Evolutionary conservation across 2,888 invertebrate genomes (phyloP), one percentile per base, ranked within the genome.

Genomic region (Lasioglossum marginatum): DNA sequence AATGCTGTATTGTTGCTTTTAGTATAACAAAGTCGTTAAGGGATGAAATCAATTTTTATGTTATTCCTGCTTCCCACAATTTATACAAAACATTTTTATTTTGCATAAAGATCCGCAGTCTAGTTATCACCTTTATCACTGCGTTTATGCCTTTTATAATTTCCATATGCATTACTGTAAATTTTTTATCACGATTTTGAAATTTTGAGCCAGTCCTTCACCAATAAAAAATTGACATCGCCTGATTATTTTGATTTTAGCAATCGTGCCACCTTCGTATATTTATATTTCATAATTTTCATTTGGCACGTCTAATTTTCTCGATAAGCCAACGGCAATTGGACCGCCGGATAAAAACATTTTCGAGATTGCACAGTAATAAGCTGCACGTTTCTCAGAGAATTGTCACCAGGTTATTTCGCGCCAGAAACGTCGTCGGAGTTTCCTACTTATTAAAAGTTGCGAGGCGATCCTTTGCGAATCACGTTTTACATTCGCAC

Each of bases 371-470:
- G 52, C 45, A 40, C 70, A 60, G 71, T 31, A 43, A 72, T 79
- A 79, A 85, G 70, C 34, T 34, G 81, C 71, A 66, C 31, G 40
- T 63, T 52, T 70, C 75, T 14, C 45, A 14, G 79, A 12, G 72
- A 83, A 86, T 86, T 77, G 79, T 79, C 76, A 76, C 52, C 27
- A 12, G 74, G 48, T 77, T 88, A 84, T 90, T 90, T 83, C 71
- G 74, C 74, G 57, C 8, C n/a, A 23, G 68, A 76, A 85, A 72
- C 40, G 74, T 37, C 43, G 52, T 71, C 63, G 60, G 79, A 88
- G 73, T 86, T 80, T 80, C 63, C 40, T 70, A 80, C 68, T 82
- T 89, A 83, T 86, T 89, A 88, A 89, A 90, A 90, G 80, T 86
- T 84, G 45, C 74, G 75, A 82, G 78, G 72, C 78, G 79, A 71